Evolutionary conservation across 30 jellyfish, hydroid and myxozoan species (phyloP), one percentile per base, ranked within the genome.

Genomic region (Turritopsis rubra): DNA sequence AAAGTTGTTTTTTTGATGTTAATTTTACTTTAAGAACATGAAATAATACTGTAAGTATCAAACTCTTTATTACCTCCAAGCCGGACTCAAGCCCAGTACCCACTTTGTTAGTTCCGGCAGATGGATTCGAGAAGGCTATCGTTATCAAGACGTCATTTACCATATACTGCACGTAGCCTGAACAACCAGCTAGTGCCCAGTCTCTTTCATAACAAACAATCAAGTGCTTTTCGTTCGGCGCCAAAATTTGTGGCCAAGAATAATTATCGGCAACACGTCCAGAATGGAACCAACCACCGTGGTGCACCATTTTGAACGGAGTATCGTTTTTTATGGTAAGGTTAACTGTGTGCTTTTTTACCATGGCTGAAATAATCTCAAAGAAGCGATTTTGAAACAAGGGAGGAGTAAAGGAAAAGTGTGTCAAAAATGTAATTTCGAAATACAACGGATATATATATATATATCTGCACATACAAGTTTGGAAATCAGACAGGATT

Each of bases 181-280:
- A 74, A n/a, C 82, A 74, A 24, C 82, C 82, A 26, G 82, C 52
- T 1, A 74, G 17, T 41, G 82, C 82, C 82, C 82, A 74, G n/a
- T 74, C 82, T 29, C 82, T 74, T 29, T 74, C 82, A 74, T 74
- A 16, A 29, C 82, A 74, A 1, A 74, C 65, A 17, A 74, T 4
- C 18, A 41, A 9, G 9, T 74, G 65, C 9, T 74, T 74, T 74
- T 29, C 82, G 71, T 29, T 29, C 8, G 28, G 26, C 27, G 28
- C 26, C 26, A 74, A 16, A 26, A 74, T 19, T 74, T 74, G 26
- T n/a, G 82, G 82, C 82, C 82, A 74, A 24, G 65, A 29, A 74
- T 16, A 74, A 9, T 29, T 22, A 74, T 74, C 82, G 9, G 82
- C 82, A 16, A 74, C 82, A 21, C 82, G 82, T 74, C 82, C 82